Evolutionary conservation across 1,140 invertebrate species (phyloP).

Genomic region (Episyrphus balteatus): DNA sequence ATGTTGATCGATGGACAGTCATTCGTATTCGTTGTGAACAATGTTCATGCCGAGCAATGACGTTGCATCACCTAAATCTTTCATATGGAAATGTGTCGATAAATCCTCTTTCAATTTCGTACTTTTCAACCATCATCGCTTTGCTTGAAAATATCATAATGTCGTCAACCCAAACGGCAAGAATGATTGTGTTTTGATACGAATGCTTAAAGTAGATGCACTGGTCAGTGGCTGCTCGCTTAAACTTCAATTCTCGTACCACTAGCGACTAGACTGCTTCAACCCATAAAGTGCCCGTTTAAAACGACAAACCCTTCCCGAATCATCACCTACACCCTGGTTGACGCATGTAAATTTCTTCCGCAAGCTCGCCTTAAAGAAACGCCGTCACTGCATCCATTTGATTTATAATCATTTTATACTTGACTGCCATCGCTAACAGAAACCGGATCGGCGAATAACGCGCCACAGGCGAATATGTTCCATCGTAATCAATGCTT

Average conservation of each 20-base stretch:
- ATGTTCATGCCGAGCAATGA: conserved; percentile 19
- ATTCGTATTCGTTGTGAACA: conserved; percentile 7
- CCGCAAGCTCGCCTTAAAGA: no score
- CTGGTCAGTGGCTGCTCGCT: conserved; percentile 7
- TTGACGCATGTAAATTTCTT: no score
- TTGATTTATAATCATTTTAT: conserved; percentile 11
- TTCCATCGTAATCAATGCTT: no score
- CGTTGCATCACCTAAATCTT: conserved; percentile 6
- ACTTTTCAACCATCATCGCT: conserved; percentile 4
- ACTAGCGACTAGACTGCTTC: conserved; percentile 15
- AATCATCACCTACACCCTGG: no score
- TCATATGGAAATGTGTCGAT: conserved; percentile 17
- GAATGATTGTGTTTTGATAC: background rate
- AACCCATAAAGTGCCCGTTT: conserved; percentile 19
- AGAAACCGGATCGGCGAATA: background rate
- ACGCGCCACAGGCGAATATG: no score
- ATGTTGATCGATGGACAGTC: conserved; percentile 4
- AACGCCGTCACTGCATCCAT: no score
- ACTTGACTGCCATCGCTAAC: background rate
- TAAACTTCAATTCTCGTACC: conserved; percentile 15
- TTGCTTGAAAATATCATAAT: conserved; percentile 1
- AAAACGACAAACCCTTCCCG: no score
- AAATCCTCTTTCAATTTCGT: conserved; percentile 10
- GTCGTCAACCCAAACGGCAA: background rate
- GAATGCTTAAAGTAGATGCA: conserved; percentile 6